These are phyloP conservation scores for Manduca sexta DNA, from an alignment of 1,140 invertebrate species.

Conservation along the genomic window DNA sequence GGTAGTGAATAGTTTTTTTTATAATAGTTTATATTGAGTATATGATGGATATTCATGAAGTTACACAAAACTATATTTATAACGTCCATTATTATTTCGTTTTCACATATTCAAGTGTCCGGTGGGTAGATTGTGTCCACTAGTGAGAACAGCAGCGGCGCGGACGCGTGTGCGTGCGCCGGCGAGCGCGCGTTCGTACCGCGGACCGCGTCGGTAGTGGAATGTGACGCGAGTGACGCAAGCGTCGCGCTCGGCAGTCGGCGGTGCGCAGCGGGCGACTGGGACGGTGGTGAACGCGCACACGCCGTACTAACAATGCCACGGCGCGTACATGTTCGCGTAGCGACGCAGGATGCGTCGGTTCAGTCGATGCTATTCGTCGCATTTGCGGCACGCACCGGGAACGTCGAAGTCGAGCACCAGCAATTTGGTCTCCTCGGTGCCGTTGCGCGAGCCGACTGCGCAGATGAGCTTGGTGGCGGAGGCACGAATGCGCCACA, in stretches of 20 bases:
- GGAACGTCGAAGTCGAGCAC: slow-evolving; percentile 98
- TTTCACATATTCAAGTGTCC: not conserved
- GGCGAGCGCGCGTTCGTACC: not conserved
- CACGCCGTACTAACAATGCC: slow-evolving; percentile 43
- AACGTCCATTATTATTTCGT: not conserved
- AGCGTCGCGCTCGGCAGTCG: too few species aligned
- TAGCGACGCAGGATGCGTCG: slow-evolving; percentile 61
- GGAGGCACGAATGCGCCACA: slow-evolving; percentile 96
- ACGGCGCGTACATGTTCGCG: slow-evolving; percentile 62
- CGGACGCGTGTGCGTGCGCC: not conserved
- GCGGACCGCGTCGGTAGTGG: not conserved
- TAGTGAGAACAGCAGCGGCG: not conserved
- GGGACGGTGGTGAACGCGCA: not conserved
- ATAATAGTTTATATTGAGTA: slow-evolving; percentile 21
- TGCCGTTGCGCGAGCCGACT: slow-evolving; percentile 97
- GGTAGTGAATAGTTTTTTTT: slow-evolving; percentile 31
- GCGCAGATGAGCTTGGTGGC: slow-evolving; percentile 98
- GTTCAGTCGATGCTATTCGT: slow-evolving; percentile 67
- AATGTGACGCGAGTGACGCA: not conserved
- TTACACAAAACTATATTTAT: slow-evolving; percentile 10
- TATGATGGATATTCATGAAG: slow-evolving; percentile 20
- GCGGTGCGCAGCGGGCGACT: not conserved
- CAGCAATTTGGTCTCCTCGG: slow-evolving; percentile 98
- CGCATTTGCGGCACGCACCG: slow-evolving; percentile 74
- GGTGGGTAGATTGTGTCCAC: not conserved